These are phyloP conservation scores for Hoplodrina ambigua DNA, from an alignment of 2,888 invertebrate genomes.

Conservation along the genomic window DNA sequence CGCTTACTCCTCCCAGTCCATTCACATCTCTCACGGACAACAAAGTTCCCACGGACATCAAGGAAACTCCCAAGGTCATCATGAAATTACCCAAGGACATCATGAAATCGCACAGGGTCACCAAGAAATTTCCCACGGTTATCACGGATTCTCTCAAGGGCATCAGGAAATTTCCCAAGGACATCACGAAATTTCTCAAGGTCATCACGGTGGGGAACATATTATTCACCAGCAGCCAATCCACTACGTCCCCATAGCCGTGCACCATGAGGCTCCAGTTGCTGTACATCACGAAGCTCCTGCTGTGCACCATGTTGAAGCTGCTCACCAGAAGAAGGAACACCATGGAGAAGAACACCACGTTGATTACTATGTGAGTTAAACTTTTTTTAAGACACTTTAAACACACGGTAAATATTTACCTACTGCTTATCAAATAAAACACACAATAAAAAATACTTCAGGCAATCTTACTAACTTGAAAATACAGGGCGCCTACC, in stretches of 20 bases:
- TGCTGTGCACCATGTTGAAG: conserved; percentile 36
- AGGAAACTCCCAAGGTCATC: conserved; percentile 2
- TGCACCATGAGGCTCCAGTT: conserved; percentile 54
- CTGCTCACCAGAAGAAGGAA: conserved; percentile 44
- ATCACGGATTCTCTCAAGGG: conserved; percentile 13
- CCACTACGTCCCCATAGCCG: conserved; percentile 51
- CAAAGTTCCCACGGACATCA: conserved; percentile 34
- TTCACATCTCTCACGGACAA: conserved; percentile 63
- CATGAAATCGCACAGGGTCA: conserved; percentile 26
- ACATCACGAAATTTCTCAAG: conserved; percentile 26
- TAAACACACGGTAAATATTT: no score
- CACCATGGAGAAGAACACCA: conserved; percentile 71
- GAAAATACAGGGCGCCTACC: background rate
- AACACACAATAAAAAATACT: no score
- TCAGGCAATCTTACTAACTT: background rate
- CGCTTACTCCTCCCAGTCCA: conserved; percentile 70
- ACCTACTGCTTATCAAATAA: no score
- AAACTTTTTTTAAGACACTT: no score
- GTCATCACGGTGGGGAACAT: conserved; percentile 52
- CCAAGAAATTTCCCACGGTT: conserved; percentile 9
- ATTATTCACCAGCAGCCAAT: conserved; percentile 54
- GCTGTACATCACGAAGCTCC: conserved; percentile 28
- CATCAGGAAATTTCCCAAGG: conserved; percentile 26
- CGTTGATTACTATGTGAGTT: conserved; percentile 75
- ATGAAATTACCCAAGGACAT: conserved; percentile 16